A percentile compares a stretch with the other conserved stretches of the same genome.
Conservation (phyloP, 2,113 vertebrate species). For the Notothenia rossii region DNA sequence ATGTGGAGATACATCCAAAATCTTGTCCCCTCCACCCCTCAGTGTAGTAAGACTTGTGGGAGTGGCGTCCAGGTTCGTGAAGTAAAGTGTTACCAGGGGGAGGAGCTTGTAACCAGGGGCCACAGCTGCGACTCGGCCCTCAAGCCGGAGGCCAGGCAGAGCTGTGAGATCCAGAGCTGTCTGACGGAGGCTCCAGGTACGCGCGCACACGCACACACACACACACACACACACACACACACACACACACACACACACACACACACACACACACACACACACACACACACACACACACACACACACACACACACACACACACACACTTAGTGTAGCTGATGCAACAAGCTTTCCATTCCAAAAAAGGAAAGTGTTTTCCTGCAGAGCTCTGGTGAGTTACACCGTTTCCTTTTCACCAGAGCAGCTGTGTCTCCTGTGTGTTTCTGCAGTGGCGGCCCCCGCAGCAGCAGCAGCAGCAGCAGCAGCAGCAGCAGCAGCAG, state of each 20-base stretch:
- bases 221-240: too few species aligned
- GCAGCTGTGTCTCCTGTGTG: not conserved
- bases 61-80: constrained; percentile 85
- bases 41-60: constrained; percentile 92
- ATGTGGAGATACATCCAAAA: not conserved
- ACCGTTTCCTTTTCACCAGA: not conserved
- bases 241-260: not conserved
- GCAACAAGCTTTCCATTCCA: constrained; percentile 1
- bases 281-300: constrained; percentile 2
- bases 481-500: constrained; percentile 51
- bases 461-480: constrained; percentile 52
- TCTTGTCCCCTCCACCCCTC: constrained; percentile 24
- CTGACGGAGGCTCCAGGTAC: constrained; percentile 84
- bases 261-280: too few species aligned
- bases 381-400: not conserved
- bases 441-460: constrained; percentile 27
- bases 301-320: too few species aligned
- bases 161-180: constrained; percentile 83
- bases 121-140: constrained; percentile 84
- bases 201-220: too few species aligned
- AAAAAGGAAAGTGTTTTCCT: not conserved
- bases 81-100: constrained; percentile 90
- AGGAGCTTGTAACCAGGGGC: constrained; percentile 77
- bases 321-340: not conserved
- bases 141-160: constrained; percentile 85